These are phyloP conservation scores for Trogon melanurus DNA, from an alignment of 2,113 vertebrate genomes.

Conservation along the genomic window DNA sequence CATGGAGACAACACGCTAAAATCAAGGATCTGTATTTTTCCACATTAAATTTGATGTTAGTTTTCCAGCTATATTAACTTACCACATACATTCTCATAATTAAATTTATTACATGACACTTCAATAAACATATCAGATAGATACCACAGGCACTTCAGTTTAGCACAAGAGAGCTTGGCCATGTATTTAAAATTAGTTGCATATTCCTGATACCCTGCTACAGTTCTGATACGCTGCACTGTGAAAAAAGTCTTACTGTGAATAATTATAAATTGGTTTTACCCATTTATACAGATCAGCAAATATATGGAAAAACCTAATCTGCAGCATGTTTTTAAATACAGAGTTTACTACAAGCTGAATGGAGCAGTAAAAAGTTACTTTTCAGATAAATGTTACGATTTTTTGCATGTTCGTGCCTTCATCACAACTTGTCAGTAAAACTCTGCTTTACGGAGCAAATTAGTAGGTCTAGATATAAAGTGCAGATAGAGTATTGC, in stretches of 20 bases:
- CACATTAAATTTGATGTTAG: neutral
- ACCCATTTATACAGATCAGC: neutral
- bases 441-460: neutral
- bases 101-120: neutral
- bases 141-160: neutral
- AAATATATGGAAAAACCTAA: neutral
- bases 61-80: neutral
- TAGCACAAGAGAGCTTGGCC: neutral
- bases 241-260: neutral
- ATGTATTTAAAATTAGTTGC: neutral
- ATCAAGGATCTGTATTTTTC: neutral
- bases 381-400: neutral
- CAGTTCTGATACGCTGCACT: neutral
- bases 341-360: neutral
- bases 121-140: neutral
- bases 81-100: neutral
- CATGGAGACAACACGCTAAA: neutral
- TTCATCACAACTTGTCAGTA: neutral
- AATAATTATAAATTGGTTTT: neutral
- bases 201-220: neutral
- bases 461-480: neutral
- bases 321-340: neutral
- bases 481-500: neutral
- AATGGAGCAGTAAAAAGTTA: neutral
- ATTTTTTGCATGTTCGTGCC: neutral